Percentiles rank a stretch among this genome's conserved stretches.
phyloP scores from a whole-genome alignment of 1,140 invertebrate genomes.

The Procambarus clarkii region DNA sequence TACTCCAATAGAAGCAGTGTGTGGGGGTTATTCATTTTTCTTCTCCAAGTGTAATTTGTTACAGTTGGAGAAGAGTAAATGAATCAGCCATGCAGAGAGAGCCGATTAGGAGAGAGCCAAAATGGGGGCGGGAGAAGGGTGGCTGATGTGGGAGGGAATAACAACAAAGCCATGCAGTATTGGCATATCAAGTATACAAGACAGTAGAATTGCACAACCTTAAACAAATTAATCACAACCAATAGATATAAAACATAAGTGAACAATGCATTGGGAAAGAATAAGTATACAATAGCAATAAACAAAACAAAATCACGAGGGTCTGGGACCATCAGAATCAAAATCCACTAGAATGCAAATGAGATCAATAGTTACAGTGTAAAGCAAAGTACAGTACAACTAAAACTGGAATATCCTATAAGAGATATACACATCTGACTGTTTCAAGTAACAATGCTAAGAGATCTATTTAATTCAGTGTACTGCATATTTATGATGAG shows the following conservation, averaged over 20 bases:
- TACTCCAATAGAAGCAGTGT: slow-evolving; percentile 14
- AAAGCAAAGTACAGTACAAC: background rate
- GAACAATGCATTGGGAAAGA: background rate
- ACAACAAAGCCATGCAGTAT: slow-evolving; percentile 48
- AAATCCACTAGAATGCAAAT: background rate
- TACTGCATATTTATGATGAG: slow-evolving; percentile 42
- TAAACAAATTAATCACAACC: slow-evolving; percentile 22
- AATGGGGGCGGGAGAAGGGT: background rate
- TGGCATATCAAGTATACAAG: slow-evolving; percentile 17
- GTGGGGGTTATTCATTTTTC: background rate
- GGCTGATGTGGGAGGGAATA: background rate
- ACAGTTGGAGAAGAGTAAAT: slow-evolving; percentile 26
- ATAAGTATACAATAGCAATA: background rate
- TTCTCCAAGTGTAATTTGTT: slow-evolving; percentile 21
- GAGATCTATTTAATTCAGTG: background rate
- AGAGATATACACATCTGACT: background rate
- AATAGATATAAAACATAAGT: background rate
- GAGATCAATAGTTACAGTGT: background rate
- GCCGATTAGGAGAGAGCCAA: slow-evolving; percentile 51
- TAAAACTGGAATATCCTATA: background rate
- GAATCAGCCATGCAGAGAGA: slow-evolving; percentile 42
- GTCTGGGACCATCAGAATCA: background rate
- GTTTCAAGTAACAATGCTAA: background rate
- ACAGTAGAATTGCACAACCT: slow-evolving; percentile 8
- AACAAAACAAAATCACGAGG: background rate